phyloP scores from a whole-genome alignment of 2,888 invertebrate genomes.

The Synanthedon myopaeformis region DNA sequence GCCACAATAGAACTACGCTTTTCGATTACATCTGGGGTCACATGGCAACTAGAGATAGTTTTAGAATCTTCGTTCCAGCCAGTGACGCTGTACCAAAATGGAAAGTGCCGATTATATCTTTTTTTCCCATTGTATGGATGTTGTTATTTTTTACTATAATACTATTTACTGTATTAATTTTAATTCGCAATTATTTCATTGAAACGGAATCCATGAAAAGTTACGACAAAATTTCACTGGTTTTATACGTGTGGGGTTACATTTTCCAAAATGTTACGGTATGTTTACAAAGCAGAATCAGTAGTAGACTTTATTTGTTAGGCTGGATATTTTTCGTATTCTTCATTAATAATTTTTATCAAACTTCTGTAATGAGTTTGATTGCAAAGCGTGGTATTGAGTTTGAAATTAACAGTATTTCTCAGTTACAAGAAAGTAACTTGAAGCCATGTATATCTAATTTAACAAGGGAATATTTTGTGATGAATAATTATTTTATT shows the following conservation, averaged over 20 bases:
- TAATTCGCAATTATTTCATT: neutral
- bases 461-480: neutral
- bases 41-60: conserved; percentile 4
- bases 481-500: neutral
- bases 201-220: neutral
- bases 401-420: neutral
- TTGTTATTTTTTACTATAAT: conserved; percentile 2
- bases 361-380: conserved; percentile 7
- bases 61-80: conserved; percentile 1
- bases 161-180: neutral
- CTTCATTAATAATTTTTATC: conserved; percentile 9
- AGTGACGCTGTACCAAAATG: conserved; percentile 3
- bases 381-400: neutral
- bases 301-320: neutral
- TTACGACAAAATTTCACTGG: neutral
- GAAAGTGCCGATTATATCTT: conserved; percentile 6
- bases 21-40: conserved; percentile 7
- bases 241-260: neutral
- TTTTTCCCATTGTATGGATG: conserved; percentile 5
- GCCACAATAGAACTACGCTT: neutral
- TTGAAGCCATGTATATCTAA: neutral
- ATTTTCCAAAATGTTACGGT: neutral
- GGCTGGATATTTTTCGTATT: conserved; percentile 9
- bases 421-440: neutral
- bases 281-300: neutral